Evolutionary conservation across 2,888 invertebrate species (phyloP), one percentile per base, ranked within the genome.

Genomic region (Agonum fuliginosum): DNA sequence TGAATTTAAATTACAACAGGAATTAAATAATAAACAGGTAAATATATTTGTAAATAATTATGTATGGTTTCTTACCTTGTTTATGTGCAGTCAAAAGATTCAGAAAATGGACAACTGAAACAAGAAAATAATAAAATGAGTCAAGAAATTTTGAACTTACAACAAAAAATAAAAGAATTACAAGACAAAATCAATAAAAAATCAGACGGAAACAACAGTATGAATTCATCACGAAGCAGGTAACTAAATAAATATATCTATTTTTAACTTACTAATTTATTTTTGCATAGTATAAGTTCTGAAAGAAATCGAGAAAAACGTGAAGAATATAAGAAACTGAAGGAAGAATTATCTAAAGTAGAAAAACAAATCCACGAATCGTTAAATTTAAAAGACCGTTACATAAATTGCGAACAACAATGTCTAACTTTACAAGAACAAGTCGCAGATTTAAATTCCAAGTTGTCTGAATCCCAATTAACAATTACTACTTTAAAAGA

Each of bases 391-490:
- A 74, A 74, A 67, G 75, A 67, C 3, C 75, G 75, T 1, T 67
- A 67, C 24, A 48, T 30, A 20, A 12, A n/a, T 17, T 41, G 24
- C 17, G 70, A 77, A 69, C 54, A 77, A 54, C 54, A 70, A 14
- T 58, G 69, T 58, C 14, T 77, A 24, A 58, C 41, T 8, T 41
- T 70, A 27, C 77, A 77, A 43, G 70, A 70, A 8, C 70, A 54
- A 27, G 24, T 69, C 6, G 70, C 58, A n/a, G 51, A 58, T 41
- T 43, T 70, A 12, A 54, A 54, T 12, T 70, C 77, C 10, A 69
- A 77, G 54, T 22, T 77, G 3, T 58, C 58, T 4, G 77, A 77
- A 70, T 41, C 54, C 1, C 77, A 77, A 70, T 8, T 58, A 14
- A 69, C 37, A 24, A 70, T 70, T 24, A 41, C 22, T 4, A 27